phyloP scores from a whole-genome alignment of 2,888 invertebrate genomes.

The Ormyrus rosae region DNA sequence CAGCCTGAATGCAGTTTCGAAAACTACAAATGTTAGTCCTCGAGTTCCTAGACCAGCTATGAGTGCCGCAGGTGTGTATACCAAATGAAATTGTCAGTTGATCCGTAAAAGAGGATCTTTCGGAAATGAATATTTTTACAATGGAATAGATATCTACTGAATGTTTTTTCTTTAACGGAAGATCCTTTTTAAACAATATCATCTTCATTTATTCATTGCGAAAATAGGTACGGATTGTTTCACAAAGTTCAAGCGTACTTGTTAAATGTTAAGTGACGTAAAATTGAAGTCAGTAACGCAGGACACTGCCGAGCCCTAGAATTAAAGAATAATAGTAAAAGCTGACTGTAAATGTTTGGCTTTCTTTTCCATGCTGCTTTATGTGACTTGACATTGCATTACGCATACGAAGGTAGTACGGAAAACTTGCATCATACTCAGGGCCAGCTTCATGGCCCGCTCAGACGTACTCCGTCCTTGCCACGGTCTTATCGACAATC shows the following conservation, averaged over 20 bases:
- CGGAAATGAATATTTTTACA: too few species aligned
- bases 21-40: conserved; percentile 74
- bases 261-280: conserved; percentile 29
- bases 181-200: neutral
- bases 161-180: neutral
- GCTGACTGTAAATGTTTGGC: conserved; percentile 43
- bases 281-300: neutral
- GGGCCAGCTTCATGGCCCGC: conserved; percentile 74
- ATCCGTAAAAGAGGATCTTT: too few species aligned
- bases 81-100: conserved; percentile 60
- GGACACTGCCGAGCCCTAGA: neutral
- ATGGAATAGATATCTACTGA: too few species aligned
- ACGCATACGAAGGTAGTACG: conserved; percentile 78
- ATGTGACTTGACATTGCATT: conserved; percentile 65
- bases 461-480: conserved; percentile 79
- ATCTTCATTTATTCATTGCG: conserved; percentile 33
- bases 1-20: conserved; percentile 76
- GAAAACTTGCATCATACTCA: conserved; percentile 78
- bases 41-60: conserved; percentile 72
- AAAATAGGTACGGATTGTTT: neutral
- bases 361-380: conserved; percentile 72
- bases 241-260: neutral
- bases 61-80: conserved; percentile 74
- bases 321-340: conserved; percentile 11
- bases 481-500: conserved; percentile 80